A percentile compares a stretch with the other conserved stretches of the same genome.
These are phyloP conservation scores for Cygnus buccinator DNA, from an alignment of 2,113 vertebrate species.

Conservation along the genomic window DNA sequence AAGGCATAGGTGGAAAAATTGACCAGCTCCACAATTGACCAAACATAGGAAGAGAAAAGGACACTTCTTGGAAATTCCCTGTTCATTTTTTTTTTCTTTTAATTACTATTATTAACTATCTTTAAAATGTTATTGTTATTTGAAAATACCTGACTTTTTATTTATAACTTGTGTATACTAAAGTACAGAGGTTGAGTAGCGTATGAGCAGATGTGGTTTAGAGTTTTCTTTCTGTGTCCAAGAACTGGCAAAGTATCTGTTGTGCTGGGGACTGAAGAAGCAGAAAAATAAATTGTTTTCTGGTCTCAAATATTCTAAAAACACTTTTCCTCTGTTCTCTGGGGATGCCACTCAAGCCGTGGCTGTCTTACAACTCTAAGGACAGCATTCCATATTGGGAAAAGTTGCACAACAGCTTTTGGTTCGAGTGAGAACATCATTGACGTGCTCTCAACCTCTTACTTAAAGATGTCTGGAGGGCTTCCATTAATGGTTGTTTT, in stretches of 20 bases:
- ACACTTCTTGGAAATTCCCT: background rate
- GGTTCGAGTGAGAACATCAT: conserved; percentile 19
- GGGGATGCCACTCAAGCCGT: background rate
- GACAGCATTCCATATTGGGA: background rate
- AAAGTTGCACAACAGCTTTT: background rate
- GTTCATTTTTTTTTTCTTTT: fast-evolving
- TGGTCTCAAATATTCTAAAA: background rate
- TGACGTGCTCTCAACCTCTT: background rate
- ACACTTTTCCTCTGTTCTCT: background rate
- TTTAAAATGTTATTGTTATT: background rate
- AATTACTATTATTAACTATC: too few relatives aligned
- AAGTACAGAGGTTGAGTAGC: background rate
- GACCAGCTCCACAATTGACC: fast-evolving
- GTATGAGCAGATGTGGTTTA: conserved; percentile 17
- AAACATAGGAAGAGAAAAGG: background rate
- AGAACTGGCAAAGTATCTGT: conserved; percentile 32
- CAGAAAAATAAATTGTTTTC: background rate
- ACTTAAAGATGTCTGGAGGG: background rate
- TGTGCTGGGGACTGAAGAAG: background rate
- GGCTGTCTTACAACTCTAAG: background rate
- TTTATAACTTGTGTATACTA: background rate
- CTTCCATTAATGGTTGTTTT: background rate
- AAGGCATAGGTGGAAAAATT: background rate
- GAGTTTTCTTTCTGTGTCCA: background rate
- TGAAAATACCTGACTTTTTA: background rate